Conservation (phyloP, 2,888 invertebrate genomes). For the Podotricha telesiphe region DNA sequence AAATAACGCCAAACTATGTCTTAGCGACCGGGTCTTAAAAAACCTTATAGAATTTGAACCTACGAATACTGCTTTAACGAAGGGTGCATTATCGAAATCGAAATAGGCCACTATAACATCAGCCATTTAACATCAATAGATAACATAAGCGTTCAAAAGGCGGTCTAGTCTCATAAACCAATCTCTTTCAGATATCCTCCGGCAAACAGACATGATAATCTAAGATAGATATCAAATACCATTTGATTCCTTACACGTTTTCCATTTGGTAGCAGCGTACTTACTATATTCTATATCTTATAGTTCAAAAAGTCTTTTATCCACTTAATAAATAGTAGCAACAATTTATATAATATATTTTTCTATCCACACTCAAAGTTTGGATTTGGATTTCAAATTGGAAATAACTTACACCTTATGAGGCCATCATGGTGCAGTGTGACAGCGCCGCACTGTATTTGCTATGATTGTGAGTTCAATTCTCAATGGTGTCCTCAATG, state of each 20-base stretch:
- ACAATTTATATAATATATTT: too few species aligned
- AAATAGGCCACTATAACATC: background rate
- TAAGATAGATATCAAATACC: constrained; percentile 7
- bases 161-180: background rate
- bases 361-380: too few species aligned
- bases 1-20: too few species aligned
- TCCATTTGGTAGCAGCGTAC: background rate
- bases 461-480: too few species aligned
- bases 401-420: too few species aligned
- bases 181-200: constrained; percentile 10
- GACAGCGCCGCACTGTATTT: too few species aligned
- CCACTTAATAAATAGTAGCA: background rate
- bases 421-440: too few species aligned
- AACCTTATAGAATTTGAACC: background rate
- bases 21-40: too few species aligned
- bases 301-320: background rate
- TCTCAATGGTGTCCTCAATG: too few species aligned
- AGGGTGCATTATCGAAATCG: too few species aligned
- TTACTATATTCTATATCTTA: background rate
- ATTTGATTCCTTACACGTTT: constrained; percentile 7
- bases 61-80: background rate
- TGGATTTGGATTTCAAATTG: too few species aligned
- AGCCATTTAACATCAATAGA: background rate
- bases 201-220: constrained; percentile 1
- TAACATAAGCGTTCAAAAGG: background rate